Base-by-base conservation (phyloP, 2,113 vertebrate species). In the Rhinolophus sinicus region DNA sequence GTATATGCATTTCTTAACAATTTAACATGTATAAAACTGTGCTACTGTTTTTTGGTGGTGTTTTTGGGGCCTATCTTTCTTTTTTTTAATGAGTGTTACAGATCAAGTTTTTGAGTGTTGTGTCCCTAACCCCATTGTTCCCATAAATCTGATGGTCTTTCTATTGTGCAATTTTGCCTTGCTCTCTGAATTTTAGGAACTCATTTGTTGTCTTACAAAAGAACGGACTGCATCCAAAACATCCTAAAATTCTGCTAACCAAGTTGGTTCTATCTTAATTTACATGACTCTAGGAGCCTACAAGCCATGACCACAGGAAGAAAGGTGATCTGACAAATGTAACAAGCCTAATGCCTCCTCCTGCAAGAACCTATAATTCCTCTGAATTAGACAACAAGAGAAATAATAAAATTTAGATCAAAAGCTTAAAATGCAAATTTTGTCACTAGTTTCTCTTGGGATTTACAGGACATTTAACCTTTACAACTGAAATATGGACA, bases 371-470 rank as follows among this genome's bases (percentile, higher is more conserved):
- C 18, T 44, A 6, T 56, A 64, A 78, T 35, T 81, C 76, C 6
- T 93, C 73, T 64, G 35, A 92, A 78, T 81, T 80, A 52, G 65
- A 8, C 19, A 67, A 60, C n/a, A 92, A 90, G 52, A 13, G 90
- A 94, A 91, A 90, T 60, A 88, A 96, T 81, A 44, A 75, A 81
- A 95, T 64, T 69, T 76, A 85, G 6, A 26, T 93, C 30, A 88
- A 82, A 94, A 96, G 75, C 75, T 91, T 70, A 82, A 93, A 73
- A 93, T 90, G 81, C 26, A 64, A 92, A 92, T 89, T 65, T 75
- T 62, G 38, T 84, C 83, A 72, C 75, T 88, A 78, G 96, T 95
- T 96, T 96, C 62, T 76, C 90, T 95, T 93, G 88, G 28, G 52
- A 62, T 58, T 90, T 92, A 44, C 33, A 89, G 78, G 70, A 76